Evolutionary conservation across 2,888 invertebrate genomes (phyloP), one percentile per base, ranked within the genome.

Genomic region (Chironomus tentans): DNA sequence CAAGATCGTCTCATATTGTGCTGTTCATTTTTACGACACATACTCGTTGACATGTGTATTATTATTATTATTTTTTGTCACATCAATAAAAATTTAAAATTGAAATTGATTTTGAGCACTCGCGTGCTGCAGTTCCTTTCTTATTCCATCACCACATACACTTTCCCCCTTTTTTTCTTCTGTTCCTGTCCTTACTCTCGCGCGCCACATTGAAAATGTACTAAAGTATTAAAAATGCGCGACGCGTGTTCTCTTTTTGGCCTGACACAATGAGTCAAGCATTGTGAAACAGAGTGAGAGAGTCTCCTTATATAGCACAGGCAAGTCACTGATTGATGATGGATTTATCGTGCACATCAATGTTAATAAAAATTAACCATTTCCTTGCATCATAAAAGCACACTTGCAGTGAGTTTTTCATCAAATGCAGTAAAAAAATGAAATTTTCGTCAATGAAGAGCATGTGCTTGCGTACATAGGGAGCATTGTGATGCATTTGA

Each of bases 361-460:
- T 18, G 62, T 74, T 68, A 74, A 74, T 74, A 74, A 74, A 74
- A 65, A 74, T 74, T 74, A 74, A 74, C 65, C 74, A 74, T 48
- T 74, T 74, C 74, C 74, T 68, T 46, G 22, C 61, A 65, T 65
- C 65, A 24, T 65, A 65, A 65, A 65, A 65, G 24, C 22, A 22
- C 65, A 65, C 21, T 13, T 65, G 13, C 21, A 65, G 18, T 24
- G 65, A 15, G 15, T 56, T 18, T 28, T 28, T 28, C 38, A 38
- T 38, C 38, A 38, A 38, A 10, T 38, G 38, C 38, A 38, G 28
- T 38, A 10, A 38, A 38, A 38, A 38, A 38, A 38, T 38, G 28
- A 28, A 28, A 28, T 38, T 38, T 38, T 38, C 7, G 38, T 38
- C 10, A 38, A 7, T 38, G 38, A 10, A 38, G 1, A 38, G 38